Evolutionary conservation across 2,888 invertebrate species (phyloP).

Genomic region (Dryocosmus kuriphilus): DNA sequence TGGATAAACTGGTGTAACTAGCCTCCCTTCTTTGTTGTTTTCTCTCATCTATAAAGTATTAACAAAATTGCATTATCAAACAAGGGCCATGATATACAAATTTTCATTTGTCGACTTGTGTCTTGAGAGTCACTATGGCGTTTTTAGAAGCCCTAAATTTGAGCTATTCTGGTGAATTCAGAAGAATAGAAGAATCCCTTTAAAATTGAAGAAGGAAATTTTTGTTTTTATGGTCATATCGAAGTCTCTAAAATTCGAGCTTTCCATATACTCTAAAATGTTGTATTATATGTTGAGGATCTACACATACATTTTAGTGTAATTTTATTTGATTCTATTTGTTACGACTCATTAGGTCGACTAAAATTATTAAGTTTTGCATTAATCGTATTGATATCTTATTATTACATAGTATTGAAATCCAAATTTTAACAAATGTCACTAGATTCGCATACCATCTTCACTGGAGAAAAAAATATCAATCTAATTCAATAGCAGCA

Average conservation of each 20-base stretch:
- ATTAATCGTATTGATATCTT: constrained; percentile 5
- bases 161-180: neutral
- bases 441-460: constrained; percentile 37
- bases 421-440: constrained; percentile 12
- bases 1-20: neutral
- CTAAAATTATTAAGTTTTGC: neutral
- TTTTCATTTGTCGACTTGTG: neutral
- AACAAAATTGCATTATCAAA: neutral
- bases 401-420: neutral
- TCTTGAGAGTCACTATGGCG: neutral
- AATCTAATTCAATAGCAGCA: neutral
- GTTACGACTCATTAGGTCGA: neutral
- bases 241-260: neutral
- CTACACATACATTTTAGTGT: constrained; percentile 11
- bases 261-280: neutral
- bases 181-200: neutral
- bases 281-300: neutral
- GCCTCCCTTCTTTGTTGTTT: neutral
- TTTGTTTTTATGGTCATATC: neutral
- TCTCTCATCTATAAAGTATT: neutral
- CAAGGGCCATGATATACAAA: neutral
- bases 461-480: constrained; percentile 18
- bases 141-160: neutral
- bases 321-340: neutral
- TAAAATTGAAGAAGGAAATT: neutral